Conservation (phyloP, 2,113 vertebrate species). For the Epinephelus cyanopodus region DNA sequence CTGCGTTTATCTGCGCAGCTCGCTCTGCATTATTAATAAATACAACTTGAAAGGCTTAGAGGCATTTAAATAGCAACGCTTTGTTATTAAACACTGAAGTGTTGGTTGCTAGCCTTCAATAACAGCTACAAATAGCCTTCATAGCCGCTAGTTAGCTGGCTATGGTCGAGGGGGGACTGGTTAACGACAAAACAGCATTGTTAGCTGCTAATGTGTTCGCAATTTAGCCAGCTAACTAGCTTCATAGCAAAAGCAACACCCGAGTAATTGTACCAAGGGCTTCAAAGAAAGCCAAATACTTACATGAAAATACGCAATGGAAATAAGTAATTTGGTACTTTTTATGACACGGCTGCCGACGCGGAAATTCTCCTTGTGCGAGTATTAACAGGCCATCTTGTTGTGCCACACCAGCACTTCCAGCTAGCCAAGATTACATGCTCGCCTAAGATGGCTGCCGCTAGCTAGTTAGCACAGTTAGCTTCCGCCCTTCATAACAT, state of each 20-base stretch:
- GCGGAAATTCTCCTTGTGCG: conserved; percentile 69
- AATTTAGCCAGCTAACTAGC: conserved; percentile 86
- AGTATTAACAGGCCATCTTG: conserved; percentile 83
- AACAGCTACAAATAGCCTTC: conserved; percentile 79
- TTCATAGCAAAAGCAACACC: conserved; percentile 63
- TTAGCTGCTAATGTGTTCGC: conserved; percentile 81
- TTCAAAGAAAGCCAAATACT: not conserved
- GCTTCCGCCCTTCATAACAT: conserved; percentile 83
- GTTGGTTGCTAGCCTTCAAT: conserved; percentile 65
- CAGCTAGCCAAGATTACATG: conserved; percentile 80
- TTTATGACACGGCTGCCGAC: conserved; percentile 25
- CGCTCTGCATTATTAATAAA: not conserved
- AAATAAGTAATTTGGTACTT: too few relatives aligned
- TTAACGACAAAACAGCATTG: conserved; percentile 76
- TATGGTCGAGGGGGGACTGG: conserved; percentile 67
- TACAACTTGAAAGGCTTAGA: rapidly evolving
- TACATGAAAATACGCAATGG: not conserved
- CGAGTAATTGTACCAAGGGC: not conserved
- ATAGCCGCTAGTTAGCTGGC: conserved; percentile 84
- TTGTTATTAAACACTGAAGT: conserved; percentile 33
- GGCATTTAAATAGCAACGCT: not conserved
- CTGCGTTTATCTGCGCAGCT: not conserved
- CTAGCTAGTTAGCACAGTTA: conserved; percentile 72
- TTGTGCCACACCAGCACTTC: conserved; percentile 80
- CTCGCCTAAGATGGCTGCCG: conserved; percentile 87